Conservation (phyloP, 2,888 invertebrate species). For the Tipula lateralis region DNA sequence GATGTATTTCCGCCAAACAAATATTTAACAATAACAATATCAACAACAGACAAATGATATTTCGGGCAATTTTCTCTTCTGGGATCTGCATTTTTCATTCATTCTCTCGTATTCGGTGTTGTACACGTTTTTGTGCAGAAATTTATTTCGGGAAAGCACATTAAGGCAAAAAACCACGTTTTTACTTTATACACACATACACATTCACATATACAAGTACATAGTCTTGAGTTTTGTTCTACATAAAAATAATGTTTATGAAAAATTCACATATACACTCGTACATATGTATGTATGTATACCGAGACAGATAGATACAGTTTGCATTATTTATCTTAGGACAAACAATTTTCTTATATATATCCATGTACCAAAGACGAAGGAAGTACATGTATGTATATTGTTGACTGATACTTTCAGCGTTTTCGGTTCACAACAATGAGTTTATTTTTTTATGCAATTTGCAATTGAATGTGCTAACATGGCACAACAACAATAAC, state of each 20-base stretch:
- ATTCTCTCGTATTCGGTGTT: background rate
- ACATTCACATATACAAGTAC: background rate
- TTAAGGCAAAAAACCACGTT: background rate
- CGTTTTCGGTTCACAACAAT: background rate
- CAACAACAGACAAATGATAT: background rate
- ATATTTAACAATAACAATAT: background rate
- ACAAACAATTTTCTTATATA: background rate
- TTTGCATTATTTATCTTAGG: conserved; percentile 30
- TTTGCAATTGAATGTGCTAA: background rate
- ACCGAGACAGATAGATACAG: background rate
- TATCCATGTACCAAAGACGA: background rate
- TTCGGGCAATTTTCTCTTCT: background rate
- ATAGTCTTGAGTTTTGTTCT: background rate
- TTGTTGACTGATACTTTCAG: background rate
- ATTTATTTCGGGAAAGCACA: background rate
- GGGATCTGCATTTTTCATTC: background rate
- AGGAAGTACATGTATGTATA: background rate
- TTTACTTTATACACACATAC: background rate
- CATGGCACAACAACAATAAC: background rate
- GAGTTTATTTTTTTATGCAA: background rate
- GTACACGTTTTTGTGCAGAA: too few species aligned
- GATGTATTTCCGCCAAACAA: too few species aligned
- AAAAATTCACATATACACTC: conserved; percentile 29
- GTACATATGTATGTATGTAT: background rate
- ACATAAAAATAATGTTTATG: conserved; percentile 12